These are phyloP conservation scores for Spilogale gracilis DNA, from an alignment of 2,113 vertebrate species.

Conservation along the genomic window DNA sequence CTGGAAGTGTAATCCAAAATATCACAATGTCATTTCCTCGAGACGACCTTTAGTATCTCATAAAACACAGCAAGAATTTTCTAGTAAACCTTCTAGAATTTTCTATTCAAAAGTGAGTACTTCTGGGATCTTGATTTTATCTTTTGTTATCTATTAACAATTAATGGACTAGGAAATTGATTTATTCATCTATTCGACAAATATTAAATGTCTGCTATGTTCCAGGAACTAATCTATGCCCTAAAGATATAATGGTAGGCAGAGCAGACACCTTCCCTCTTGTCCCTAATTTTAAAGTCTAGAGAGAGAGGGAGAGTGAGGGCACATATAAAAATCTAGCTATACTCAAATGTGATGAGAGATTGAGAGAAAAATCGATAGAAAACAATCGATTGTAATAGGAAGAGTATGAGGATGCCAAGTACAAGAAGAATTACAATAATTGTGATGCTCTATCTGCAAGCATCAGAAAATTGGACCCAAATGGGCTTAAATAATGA, in stretches of 20 bases:
- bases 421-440: neutral
- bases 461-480: neutral
- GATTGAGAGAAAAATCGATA: neutral
- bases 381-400: slow-evolving; percentile 52
- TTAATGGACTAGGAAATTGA: neutral
- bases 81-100: slow-evolving; percentile 32
- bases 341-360: neutral
- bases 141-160: neutral
- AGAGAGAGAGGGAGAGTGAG: neutral
- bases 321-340: neutral
- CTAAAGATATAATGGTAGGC: neutral
- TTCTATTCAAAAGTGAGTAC: neutral
- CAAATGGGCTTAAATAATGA: slow-evolving; percentile 41
- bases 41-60: neutral
- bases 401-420: slow-evolving; percentile 63
- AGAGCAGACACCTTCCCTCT: neutral
- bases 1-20: slow-evolving; percentile 38
- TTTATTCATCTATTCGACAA: slow-evolving; percentile 13
- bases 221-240: neutral
- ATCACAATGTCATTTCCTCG: slow-evolving; percentile 51
- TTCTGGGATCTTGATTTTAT: neutral
- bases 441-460: neutral
- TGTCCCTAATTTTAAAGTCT: neutral
- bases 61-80: slow-evolving; percentile 42
- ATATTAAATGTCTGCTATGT: neutral